Conservation (phyloP, 2,797 vertebrate genomes). For the Erethizon dorsatum region DNA sequence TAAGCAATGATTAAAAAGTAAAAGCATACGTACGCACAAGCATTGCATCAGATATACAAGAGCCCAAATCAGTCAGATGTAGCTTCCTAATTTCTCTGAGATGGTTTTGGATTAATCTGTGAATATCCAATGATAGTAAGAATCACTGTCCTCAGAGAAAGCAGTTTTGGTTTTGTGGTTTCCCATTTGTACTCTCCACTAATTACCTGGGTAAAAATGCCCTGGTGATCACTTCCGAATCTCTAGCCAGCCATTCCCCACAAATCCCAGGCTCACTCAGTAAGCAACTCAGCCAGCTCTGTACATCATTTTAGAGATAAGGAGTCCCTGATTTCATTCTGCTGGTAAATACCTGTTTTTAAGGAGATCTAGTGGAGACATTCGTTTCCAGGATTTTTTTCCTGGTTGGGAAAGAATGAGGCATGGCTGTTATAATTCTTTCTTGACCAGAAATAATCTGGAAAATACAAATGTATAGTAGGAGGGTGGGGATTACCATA, state of each 20-base stretch:
- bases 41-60: constrained; percentile 13
- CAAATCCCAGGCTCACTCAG: neutral
- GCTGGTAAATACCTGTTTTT: neutral
- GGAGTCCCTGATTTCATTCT: neutral
- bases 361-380: neutral
- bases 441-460: constrained; percentile 3
- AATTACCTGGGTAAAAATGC: neutral
- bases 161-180: constrained; percentile 9
- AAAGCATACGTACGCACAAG: constrained; percentile 39
- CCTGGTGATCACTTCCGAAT: neutral
- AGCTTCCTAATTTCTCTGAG: constrained; percentile 50
- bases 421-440: neutral
- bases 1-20: constrained; percentile 57
- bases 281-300: neutral
- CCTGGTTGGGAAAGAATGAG: neutral
- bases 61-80: neutral
- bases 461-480: constrained; percentile 13
- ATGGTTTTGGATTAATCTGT: constrained; percentile 41
- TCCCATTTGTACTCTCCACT: constrained; percentile 30
- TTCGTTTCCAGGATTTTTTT: neutral
- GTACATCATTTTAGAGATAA: neutral
- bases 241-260: neutral
- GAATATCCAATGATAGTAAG: neutral
- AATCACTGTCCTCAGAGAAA: neutral
- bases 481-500: neutral